A percentile compares a stretch with the other conserved stretches of the same genome.
These are phyloP conservation scores for Bilobella aurantiaca DNA, from an alignment of 1,140 invertebrate species.

Conservation along the genomic window DNA sequence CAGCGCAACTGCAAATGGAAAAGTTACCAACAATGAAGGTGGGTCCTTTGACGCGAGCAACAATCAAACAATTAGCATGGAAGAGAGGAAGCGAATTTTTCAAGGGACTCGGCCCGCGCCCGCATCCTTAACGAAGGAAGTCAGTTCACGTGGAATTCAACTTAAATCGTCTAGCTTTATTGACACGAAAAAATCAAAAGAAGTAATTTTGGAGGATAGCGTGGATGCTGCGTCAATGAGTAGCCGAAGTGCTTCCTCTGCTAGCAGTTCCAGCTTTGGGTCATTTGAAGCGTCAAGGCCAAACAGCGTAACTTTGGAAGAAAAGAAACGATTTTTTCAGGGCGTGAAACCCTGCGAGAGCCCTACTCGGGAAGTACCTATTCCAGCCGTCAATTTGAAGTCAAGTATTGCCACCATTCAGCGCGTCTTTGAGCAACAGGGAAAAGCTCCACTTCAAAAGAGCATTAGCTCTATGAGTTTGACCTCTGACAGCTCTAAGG, in stretches of 20 bases:
- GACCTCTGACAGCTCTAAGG: neutral
- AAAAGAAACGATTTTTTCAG: slow-evolving; percentile 25
- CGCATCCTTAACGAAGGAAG: neutral
- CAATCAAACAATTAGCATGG: neutral
- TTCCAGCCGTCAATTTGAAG: slow-evolving; percentile 31
- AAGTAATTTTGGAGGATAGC: neutral
- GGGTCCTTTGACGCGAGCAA: no score
- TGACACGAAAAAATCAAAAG: no score
- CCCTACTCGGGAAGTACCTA: slow-evolving; percentile 25
- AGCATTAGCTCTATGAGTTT: neutral
- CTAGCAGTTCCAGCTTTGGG: neutral
- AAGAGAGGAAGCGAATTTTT: neutral
- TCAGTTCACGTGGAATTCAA: no score
- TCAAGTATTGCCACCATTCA: slow-evolving; percentile 34
- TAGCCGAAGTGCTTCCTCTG: neutral
- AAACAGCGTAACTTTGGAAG: neutral
- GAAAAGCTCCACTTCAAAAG: neutral
- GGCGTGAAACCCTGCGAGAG: slow-evolving; percentile 29
- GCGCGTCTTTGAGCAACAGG: slow-evolving; percentile 28
- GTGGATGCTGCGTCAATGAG: neutral
- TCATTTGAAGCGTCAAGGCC: neutral
- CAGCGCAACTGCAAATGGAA: no score
- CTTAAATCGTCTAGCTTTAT: no score
- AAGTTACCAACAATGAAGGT: no score
- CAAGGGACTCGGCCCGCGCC: neutral